Percentiles rank a stretch among this genome's conserved stretches.
These are phyloP conservation scores for Strigamia crassipes DNA, from an alignment of 2,888 invertebrate genomes.

Conservation along the genomic window DNA sequence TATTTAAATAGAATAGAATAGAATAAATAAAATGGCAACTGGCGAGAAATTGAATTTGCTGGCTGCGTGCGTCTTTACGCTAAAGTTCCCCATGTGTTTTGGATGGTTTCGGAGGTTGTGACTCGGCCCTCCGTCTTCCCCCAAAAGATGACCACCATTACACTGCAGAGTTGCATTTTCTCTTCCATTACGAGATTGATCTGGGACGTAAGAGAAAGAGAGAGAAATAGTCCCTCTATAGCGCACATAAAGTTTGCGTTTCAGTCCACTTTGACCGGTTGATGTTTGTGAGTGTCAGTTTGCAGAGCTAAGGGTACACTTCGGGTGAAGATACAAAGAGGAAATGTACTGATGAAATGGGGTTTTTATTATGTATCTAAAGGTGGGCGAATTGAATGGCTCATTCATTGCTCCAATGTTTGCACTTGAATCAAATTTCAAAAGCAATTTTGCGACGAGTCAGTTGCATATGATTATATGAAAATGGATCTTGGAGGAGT, in stretches of 20 bases:
- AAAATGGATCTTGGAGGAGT: slow-evolving; percentile 1
- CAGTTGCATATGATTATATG: slow-evolving; percentile 5
- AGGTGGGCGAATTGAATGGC: not conserved
- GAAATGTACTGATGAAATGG: slow-evolving; percentile 30
- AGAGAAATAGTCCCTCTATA: slow-evolving; percentile 5
- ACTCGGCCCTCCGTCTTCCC: not conserved
- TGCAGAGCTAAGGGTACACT: not conserved
- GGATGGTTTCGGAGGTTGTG: not conserved
- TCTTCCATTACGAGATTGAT: slow-evolving; percentile 13
- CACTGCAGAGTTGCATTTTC: not conserved
- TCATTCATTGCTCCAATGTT: not conserved
- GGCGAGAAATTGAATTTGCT: not conserved
- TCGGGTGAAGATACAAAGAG: slow-evolving; percentile 10
- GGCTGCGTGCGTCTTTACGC: slow-evolving; percentile 6
- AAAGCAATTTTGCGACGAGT: not conserved
- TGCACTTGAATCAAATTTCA: slow-evolving; percentile 26
- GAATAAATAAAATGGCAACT: no score
- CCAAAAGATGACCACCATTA: not conserved
- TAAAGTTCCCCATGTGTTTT: not conserved
- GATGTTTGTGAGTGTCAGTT: not conserved
- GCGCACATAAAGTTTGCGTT: slow-evolving; percentile 6
- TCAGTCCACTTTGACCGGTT: not conserved
- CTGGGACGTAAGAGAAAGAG: slow-evolving; percentile 17
- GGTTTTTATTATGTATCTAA: slow-evolving; percentile 15
- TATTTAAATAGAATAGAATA: no score